Base-by-base conservation (phyloP, 1,140 invertebrate genomes). In the Papilio glaucus region DNA sequence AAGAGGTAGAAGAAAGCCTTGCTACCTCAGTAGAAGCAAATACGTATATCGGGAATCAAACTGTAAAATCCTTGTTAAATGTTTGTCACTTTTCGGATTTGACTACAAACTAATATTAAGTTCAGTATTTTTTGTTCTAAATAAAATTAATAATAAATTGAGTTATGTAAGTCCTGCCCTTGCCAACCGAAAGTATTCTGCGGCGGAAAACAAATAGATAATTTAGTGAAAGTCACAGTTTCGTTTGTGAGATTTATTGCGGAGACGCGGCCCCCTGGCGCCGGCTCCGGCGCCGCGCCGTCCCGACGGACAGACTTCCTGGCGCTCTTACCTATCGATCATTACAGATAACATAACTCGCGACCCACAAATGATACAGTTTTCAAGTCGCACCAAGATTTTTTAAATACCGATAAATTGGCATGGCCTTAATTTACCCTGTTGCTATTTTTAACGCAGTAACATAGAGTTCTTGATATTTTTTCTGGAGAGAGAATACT, bases 251-350 rank as follows among this genome's bases (percentile, higher is more conserved):
- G 85, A 88, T 85, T 83, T 84, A 83, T 83, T 75, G 72, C 45
- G 37, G 67, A 45, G 42, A 53, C 68, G 49, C 82, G 89, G 65
- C 89, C 89, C 89, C 89, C 67, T 77, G 87, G 88, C 88, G 89
- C 87, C 89, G 57, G 77, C 38, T 61, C 73, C 26, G 81, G 85
- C 86, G 86, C 82, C 86, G 80, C 83, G 86, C 85, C 76, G 86
- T 87, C 86, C 86, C 88, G 87, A 26, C 88, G 80, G 80, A 69
- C 87, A 89, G 87, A 91, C 89, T 72, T 63, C 39, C 73, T 61
- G 85, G 78, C 84, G 74, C 84, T 72, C 75, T 61, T 53, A 75
- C 41, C 80, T 83, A 89, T 90, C 80, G 85, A 88, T 90, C 84
- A 80, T 75, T n/a, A 12, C 77, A 74, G 82, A 82, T 87, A 73